A percentile compares a stretch with the other conserved stretches of the same genome.
Evolutionary conservation across 1,140 invertebrate genomes (phyloP).

Genomic region (Drosophila lowei): DNA sequence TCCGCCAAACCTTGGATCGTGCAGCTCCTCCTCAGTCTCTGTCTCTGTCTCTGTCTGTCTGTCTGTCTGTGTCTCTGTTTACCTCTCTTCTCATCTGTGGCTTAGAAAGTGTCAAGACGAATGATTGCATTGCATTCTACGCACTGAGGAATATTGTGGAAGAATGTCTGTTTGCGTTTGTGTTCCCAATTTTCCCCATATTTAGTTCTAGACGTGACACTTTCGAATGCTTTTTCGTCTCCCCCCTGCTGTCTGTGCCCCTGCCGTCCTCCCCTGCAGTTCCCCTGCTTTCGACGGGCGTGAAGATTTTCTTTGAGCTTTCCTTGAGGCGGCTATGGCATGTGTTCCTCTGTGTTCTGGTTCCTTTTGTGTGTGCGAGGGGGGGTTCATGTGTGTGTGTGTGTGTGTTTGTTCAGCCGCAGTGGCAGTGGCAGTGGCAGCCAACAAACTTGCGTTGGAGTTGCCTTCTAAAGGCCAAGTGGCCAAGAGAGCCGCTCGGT

Average conservation of each 20-base stretch:
- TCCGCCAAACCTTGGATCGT: conserved; percentile 54
- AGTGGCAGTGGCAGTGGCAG: conserved; percentile 2
- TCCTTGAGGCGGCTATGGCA: conserved; percentile 4
- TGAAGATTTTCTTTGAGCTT: no score
- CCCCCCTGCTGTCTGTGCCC: conserved; percentile 23
- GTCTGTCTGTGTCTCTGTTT: conserved; percentile 61
- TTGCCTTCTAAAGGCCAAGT: conserved; percentile 57
- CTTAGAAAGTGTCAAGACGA: conserved; percentile 77
- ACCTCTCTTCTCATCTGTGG: conserved; percentile 55
- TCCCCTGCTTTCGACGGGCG: no score
- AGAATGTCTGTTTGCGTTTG: conserved; percentile 21
- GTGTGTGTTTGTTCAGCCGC: conserved; percentile 50
- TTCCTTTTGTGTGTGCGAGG: conserved; percentile 31
- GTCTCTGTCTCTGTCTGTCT: conserved; percentile 45
- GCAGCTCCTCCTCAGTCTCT: background rate
- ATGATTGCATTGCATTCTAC: conserved; percentile 53
- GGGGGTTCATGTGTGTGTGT: conserved; percentile 10
- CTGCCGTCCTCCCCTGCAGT: no score
- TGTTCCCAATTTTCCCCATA: conserved; percentile 80
- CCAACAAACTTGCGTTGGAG: conserved; percentile 39
- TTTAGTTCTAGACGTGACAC: conserved; percentile 80
- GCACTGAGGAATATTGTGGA: conserved; percentile 5
- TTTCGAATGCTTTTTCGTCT: conserved; percentile 70
- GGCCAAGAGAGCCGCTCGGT: conserved; percentile 15
- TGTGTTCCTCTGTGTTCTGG: conserved; percentile 53